Percentiles rank a stretch among this genome's conserved stretches.
phyloP scores from a whole-genome alignment of 1,140 invertebrate species.

The Plectrocnemia conspersa region DNA sequence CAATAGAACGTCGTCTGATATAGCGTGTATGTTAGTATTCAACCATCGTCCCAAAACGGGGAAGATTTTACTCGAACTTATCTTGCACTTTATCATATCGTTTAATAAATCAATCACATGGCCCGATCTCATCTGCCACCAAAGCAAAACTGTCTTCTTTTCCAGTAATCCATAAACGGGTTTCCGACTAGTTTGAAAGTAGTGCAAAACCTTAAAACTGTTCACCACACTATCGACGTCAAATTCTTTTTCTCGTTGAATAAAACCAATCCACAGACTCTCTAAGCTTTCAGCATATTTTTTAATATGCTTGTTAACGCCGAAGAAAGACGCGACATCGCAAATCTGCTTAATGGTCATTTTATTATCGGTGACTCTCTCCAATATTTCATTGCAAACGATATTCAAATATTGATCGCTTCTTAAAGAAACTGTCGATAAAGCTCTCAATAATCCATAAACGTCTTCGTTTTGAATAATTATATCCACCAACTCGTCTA shows the following conservation, averaged over 20 bases:
- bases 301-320: constrained; percentile 43
- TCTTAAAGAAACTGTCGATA: constrained; percentile 42
- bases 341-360: constrained; percentile 60
- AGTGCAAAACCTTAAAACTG: constrained; percentile 55
- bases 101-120: constrained; percentile 57
- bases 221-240: constrained; percentile 54
- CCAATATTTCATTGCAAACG: constrained; percentile 58
- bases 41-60: constrained; percentile 56
- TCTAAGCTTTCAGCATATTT: constrained; percentile 55
- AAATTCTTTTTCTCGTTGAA: constrained; percentile 56
- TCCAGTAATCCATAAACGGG: constrained; percentile 61
- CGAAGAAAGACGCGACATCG: constrained; percentile 51
- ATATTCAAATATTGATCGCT: constrained; percentile 52
- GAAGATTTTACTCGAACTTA: constrained; percentile 48
- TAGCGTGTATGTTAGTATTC: constrained; percentile 56
- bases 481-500: constrained; percentile 46
- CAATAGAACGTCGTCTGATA: constrained; percentile 56
- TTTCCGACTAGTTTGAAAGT: constrained; percentile 57
- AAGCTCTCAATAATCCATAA: constrained; percentile 45
- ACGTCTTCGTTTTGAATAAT: constrained; percentile 48
- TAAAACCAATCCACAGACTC: constrained; percentile 65
- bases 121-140: constrained; percentile 53
- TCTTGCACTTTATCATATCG: constrained; percentile 43
- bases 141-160: constrained; percentile 54
- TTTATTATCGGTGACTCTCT: constrained; percentile 57